These are phyloP conservation scores for Piaya cayana DNA, from an alignment of 2,113 vertebrate genomes.

Conservation along the genomic window DNA sequence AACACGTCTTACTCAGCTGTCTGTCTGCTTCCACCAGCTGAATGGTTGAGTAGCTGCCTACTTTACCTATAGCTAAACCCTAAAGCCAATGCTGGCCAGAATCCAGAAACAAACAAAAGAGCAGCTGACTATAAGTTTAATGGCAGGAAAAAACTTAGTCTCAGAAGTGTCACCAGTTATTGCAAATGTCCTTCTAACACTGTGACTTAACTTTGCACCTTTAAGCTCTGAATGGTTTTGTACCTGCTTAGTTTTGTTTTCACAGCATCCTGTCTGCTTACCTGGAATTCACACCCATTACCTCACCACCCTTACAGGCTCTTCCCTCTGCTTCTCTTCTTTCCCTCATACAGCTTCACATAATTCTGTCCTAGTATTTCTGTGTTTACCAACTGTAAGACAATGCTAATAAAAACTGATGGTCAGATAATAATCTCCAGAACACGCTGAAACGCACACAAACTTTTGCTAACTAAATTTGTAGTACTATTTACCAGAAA, in stretches of 20 bases:
- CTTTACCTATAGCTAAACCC: not conserved
- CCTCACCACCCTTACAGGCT: not conserved
- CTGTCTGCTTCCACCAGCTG: not conserved
- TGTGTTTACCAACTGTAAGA: not conserved
- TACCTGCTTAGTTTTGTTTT: not conserved
- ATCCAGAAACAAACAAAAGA: not conserved
- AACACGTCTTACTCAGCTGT: not conserved
- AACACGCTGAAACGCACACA: not conserved
- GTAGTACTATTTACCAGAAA: not conserved
- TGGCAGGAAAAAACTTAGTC: not conserved
- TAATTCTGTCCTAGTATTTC: not conserved
- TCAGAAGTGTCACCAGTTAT: not conserved
- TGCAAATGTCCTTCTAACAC: not conserved
- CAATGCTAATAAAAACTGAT: not conserved
- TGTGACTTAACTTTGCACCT: not conserved
- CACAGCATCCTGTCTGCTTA: not conserved
- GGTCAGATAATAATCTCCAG: not conserved
- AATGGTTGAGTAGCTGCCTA: not conserved
- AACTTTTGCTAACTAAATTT: not conserved
- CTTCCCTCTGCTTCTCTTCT: not conserved
- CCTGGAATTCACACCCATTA: not conserved
- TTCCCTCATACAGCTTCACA: not conserved
- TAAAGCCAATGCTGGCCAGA: not conserved
- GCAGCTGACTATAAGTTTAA: not conserved
- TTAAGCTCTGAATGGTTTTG: not conserved